phyloP scores from a whole-genome alignment of 1,140 invertebrate genomes.

The Drosophila repletoides region DNA sequence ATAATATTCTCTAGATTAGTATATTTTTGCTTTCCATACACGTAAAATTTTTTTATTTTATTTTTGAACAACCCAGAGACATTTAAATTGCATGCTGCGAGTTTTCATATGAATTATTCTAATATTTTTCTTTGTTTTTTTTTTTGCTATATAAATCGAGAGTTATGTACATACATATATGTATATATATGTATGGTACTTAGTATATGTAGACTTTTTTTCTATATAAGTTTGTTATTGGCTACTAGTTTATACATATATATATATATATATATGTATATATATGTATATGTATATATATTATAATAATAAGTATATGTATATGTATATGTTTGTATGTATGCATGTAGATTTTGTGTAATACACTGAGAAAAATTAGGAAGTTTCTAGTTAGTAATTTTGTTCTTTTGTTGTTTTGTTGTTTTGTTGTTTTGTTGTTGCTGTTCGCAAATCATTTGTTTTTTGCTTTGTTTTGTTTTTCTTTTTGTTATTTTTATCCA shows the following conservation, averaged over 20 bases:
- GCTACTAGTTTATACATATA: conserved; percentile 12
- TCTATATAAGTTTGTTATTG: conserved; percentile 12
- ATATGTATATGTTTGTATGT: conserved; percentile 22
- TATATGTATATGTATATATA: conserved; percentile 26
- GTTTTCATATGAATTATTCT: conserved; percentile 18
- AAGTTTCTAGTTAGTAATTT: conserved; percentile 57
- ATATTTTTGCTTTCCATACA: conserved; percentile 49
- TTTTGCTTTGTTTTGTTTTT: conserved; percentile 31
- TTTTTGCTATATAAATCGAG: conserved; percentile 16
- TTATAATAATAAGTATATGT: conserved; percentile 21
- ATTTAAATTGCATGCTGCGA: conserved; percentile 39
- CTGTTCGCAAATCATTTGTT: conserved; percentile 8
- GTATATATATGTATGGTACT: conserved; percentile 7
- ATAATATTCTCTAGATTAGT: conserved; percentile 33
- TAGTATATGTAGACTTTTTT: no score
- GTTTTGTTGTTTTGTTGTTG: conserved; percentile 9
- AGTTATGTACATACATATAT: conserved; percentile 16
- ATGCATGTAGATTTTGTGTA: conserved; percentile 38
- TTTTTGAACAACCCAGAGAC: conserved; percentile 46
- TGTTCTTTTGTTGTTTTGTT: conserved; percentile 35
- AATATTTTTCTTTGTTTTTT: not conserved
- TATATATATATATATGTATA: conserved; percentile 18
- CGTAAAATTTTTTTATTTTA: conserved; percentile 41
- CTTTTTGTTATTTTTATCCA: conserved; percentile 24
- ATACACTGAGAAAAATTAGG: conserved; percentile 75